phyloP scores from a whole-genome alignment of 1,140 invertebrate genomes.

The Drosophila yakuba region DNA sequence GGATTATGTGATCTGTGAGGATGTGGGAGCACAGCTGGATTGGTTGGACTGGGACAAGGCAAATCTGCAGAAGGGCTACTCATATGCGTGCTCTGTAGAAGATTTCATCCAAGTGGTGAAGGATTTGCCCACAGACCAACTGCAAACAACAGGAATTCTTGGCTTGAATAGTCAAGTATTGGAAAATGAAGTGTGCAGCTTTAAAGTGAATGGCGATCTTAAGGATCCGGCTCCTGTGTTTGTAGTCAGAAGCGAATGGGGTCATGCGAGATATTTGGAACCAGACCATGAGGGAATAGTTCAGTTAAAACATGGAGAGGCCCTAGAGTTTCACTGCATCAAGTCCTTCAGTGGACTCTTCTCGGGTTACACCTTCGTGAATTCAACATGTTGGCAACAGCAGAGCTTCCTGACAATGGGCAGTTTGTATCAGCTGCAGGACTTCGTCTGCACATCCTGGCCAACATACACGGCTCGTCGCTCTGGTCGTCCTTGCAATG shows the following conservation, averaged over 20 bases:
- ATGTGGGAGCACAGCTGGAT: constrained; percentile 85
- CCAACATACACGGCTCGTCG: constrained; percentile 72
- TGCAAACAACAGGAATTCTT: constrained; percentile 54
- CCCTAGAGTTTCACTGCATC: constrained; percentile 68
- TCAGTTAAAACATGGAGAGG: constrained; percentile 56
- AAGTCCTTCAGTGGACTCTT: constrained; percentile 50
- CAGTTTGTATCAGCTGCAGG: constrained; percentile 56
- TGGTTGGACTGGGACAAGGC: constrained; percentile 86
- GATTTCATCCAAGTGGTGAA: constrained; percentile 86
- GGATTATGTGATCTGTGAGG: constrained; percentile 85
- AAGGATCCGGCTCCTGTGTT: constrained; percentile 66
- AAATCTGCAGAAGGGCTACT: constrained; percentile 86
- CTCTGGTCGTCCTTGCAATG: constrained; percentile 72
- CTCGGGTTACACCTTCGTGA: constrained; percentile 31
- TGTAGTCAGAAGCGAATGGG: constrained; percentile 36
- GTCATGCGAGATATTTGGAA: constrained; percentile 50
- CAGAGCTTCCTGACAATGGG: constrained; percentile 59
- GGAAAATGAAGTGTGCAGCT: constrained; percentile 41
- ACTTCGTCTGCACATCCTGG: constrained; percentile 75
- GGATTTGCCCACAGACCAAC: constrained; percentile 72
- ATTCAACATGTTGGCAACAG: constrained; percentile 58
- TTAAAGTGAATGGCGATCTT: constrained; percentile 63
- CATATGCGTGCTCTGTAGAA: constrained; percentile 88
- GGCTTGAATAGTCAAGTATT: constrained; percentile 39
- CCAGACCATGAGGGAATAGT: constrained; percentile 59